Percentiles rank a stretch among this genome's conserved stretches.
Evolutionary conservation across 1,140 invertebrate species (phyloP).

Genomic region (Mizuhopecten yessoensis): DNA sequence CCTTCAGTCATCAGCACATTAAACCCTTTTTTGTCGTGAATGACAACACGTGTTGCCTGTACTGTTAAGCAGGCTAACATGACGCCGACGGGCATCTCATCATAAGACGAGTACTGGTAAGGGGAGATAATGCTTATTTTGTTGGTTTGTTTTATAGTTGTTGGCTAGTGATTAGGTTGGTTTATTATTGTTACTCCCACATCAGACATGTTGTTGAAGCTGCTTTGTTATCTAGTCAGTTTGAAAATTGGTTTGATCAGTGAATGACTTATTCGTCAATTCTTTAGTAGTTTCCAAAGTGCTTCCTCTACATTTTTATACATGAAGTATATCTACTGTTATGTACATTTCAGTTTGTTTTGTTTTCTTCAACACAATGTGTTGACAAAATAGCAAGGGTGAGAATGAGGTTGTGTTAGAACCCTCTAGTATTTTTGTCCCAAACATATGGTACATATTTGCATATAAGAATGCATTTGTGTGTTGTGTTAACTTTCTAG

Average conservation of each 20-base stretch:
- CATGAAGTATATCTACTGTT: background rate
- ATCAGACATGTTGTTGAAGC: background rate
- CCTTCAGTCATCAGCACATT: too few relatives aligned
- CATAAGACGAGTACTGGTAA: background rate
- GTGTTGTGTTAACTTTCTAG: background rate
- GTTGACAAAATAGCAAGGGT: too few relatives aligned
- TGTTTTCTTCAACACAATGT: background rate
- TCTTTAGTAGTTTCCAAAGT: slow-evolving; percentile 5
- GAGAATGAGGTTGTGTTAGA: background rate
- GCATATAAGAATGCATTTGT: too few relatives aligned
- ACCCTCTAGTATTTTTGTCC: background rate
- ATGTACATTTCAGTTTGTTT: background rate
- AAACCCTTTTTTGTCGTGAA: too few relatives aligned
- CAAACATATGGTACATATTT: background rate
- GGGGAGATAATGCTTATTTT: background rate
- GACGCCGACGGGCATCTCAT: too few relatives aligned
- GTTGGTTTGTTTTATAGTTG: background rate
- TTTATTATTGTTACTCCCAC: background rate
- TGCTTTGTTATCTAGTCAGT: slow-evolving; percentile 30
- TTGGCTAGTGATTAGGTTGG: background rate
- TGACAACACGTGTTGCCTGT: too few relatives aligned
- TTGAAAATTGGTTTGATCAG: too few relatives aligned
- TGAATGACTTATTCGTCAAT: background rate
- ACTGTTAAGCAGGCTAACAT: too few relatives aligned
- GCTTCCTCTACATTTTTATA: background rate